Percentiles rank a stretch among this genome's conserved stretches.
phyloP scores from a whole-genome alignment of 1,140 invertebrate species.

The Brachionus plicatilis region DNA sequence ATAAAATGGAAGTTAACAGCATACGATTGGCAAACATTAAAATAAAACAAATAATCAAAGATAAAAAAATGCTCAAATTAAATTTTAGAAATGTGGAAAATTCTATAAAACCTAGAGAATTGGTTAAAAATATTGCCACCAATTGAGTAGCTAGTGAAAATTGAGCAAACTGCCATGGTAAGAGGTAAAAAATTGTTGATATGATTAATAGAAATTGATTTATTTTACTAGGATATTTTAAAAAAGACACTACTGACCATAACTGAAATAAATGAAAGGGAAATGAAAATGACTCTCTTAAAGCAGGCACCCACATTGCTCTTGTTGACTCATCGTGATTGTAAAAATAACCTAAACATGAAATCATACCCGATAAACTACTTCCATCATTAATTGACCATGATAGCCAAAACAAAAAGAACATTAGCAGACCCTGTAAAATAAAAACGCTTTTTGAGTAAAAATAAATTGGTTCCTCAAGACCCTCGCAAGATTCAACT shows the following conservation, averaged over 20 bases:
- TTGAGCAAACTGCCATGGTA: constrained; percentile 63
- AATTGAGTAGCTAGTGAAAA: constrained; percentile 69
- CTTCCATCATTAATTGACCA: constrained; percentile 57
- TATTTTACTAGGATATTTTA: constrained; percentile 48
- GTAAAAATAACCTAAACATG: constrained; percentile 67
- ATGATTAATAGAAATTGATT: not conserved
- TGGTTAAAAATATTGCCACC: constrained; percentile 59
- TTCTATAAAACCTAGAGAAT: constrained; percentile 62
- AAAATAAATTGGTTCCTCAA: constrained; percentile 69
- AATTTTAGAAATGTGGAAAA: constrained; percentile 50
- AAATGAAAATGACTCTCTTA: constrained; percentile 74
- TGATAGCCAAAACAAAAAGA: constrained; percentile 64
- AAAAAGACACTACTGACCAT: constrained; percentile 52
- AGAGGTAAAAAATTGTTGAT: constrained; percentile 49
- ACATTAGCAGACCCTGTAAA: constrained; percentile 63
- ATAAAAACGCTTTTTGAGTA: constrained; percentile 68
- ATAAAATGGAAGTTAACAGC: constrained; percentile 65
- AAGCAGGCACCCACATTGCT: constrained; percentile 75
- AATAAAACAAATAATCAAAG: constrained; percentile 54
- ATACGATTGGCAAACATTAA: constrained; percentile 64
- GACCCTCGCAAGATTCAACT: constrained; percentile 70
- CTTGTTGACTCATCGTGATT: constrained; percentile 71
- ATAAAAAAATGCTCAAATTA: constrained; percentile 44
- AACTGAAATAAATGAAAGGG: constrained; percentile 62
- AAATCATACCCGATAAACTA: constrained; percentile 64